Percentiles rank a stretch among this genome's conserved stretches.
Evolutionary conservation across 2,888 invertebrate genomes (phyloP).

Genomic region (Balanococcus diminutus): DNA sequence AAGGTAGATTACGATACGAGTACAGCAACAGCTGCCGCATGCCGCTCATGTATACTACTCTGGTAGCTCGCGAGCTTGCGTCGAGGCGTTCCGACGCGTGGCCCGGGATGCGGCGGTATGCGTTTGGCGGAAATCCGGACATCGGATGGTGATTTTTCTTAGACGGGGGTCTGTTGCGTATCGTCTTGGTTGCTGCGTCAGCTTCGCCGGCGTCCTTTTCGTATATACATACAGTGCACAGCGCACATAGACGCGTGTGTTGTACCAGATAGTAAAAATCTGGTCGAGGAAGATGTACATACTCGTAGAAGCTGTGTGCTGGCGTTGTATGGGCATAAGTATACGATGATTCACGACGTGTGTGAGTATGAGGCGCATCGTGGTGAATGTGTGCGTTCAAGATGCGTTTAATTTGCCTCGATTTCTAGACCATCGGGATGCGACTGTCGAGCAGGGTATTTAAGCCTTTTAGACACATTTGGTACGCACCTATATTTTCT

Average conservation of each 20-base stretch:
- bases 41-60: background rate
- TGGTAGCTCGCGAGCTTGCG: background rate
- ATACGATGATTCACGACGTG: background rate
- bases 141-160: slow-evolving; percentile 46
- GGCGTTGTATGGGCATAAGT: background rate
- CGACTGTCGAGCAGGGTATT: background rate
- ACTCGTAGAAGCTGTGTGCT: background rate
- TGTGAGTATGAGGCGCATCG: background rate
- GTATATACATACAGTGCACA: background rate
- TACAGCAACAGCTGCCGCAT: background rate
- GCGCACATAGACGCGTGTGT: no score
- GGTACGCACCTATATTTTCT: background rate
- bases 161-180: slow-evolving; percentile 49
- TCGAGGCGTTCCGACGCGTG: slow-evolving; percentile 49
- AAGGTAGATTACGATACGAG: background rate
- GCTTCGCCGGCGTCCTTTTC: background rate
- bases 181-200: slow-evolving; percentile 22
- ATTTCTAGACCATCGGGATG: background rate
- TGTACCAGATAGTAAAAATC: slow-evolving; percentile 35
- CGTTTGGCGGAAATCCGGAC: slow-evolving; percentile 52
- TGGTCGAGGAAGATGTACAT: background rate
- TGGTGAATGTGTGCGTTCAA: background rate
- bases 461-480: background rate
- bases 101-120: slow-evolving; percentile 37
- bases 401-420: slow-evolving; percentile 7